Percentiles rank a stretch among this genome's conserved stretches.
Evolutionary conservation across 2,888 invertebrate species (phyloP).

Genomic region (Rhingia campestris): DNA sequence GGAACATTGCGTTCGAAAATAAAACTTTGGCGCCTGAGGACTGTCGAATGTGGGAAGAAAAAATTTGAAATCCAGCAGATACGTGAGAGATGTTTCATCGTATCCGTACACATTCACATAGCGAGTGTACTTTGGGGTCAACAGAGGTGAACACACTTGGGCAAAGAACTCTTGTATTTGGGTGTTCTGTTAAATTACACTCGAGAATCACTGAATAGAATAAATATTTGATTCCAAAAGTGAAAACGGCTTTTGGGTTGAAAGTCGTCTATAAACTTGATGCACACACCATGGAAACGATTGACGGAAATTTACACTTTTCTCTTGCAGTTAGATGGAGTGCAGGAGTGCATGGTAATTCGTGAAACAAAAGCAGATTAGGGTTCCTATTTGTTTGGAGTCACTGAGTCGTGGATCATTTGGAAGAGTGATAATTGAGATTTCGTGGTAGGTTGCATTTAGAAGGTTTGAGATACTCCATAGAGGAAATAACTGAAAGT

Average conservation of each 20-base stretch:
- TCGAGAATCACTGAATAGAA: conserved; percentile 40
- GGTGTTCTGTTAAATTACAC: conserved; percentile 14
- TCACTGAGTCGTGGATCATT: conserved; percentile 6
- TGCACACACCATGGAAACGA: conserved; percentile 1
- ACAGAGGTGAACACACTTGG: conserved; percentile 32
- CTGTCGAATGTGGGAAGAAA: conserved; percentile 26
- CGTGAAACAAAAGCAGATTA: conserved; percentile 10
- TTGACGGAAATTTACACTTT: conserved; percentile 39
- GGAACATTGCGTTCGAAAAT: conserved; percentile 9
- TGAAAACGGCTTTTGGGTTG: conserved; percentile 13
- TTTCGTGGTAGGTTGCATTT: background rate
- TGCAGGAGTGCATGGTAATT: conserved; percentile 13
- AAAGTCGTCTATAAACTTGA: conserved; percentile 6
- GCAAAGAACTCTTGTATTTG: background rate
- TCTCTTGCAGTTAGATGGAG: background rate
- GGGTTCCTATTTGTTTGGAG: background rate
- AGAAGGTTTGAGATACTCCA: background rate
- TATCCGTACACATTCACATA: background rate
- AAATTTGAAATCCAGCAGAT: conserved; percentile 17
- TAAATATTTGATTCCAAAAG: conserved; percentile 41
- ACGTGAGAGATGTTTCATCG: conserved; percentile 11
- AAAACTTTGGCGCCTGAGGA: conserved; percentile 45
- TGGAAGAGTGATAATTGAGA: background rate
- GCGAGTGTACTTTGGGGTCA: conserved; percentile 7
- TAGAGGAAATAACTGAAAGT: too few species aligned